Percentiles rank a stretch among this genome's conserved stretches.
These are phyloP conservation scores for Steatornis caripensis DNA, from an alignment of 2,113 vertebrate genomes.

Conservation along the genomic window DNA sequence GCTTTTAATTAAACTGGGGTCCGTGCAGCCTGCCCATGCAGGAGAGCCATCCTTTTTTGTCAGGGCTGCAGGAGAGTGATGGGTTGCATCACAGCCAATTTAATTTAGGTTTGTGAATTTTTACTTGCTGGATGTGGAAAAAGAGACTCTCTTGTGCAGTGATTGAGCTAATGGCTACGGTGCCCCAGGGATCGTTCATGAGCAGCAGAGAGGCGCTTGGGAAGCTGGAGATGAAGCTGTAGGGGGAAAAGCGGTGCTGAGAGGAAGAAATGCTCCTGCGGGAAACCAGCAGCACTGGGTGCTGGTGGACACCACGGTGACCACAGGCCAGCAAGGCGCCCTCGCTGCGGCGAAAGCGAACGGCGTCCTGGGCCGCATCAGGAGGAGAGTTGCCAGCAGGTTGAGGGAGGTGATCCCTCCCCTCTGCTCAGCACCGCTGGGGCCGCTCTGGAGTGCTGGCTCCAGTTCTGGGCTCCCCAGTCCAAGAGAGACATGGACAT, in stretches of 20 bases:
- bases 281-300: fast-evolving
- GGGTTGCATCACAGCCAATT: background rate
- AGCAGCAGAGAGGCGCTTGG: background rate
- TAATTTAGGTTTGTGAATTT: background rate
- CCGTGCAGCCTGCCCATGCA: background rate
- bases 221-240: background rate
- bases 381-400: background rate
- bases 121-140: background rate
- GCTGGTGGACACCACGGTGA: background rate
- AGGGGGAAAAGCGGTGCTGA: background rate
- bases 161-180: background rate
- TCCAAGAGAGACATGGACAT: fast-evolving
- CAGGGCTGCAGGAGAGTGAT: background rate
- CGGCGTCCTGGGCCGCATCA: fast-evolving
- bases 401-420: background rate
- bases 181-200: background rate
- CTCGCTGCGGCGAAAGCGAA: fast-evolving
- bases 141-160: background rate
- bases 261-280: background rate
- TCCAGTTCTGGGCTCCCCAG: background rate
- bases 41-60: background rate
- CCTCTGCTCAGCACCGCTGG: background rate
- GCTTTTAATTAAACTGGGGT: background rate
- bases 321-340: fast-evolving
- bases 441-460: background rate